Base-by-base conservation (phyloP, 2,797 vertebrate genomes). In the Philypnodon macrostomus region DNA sequence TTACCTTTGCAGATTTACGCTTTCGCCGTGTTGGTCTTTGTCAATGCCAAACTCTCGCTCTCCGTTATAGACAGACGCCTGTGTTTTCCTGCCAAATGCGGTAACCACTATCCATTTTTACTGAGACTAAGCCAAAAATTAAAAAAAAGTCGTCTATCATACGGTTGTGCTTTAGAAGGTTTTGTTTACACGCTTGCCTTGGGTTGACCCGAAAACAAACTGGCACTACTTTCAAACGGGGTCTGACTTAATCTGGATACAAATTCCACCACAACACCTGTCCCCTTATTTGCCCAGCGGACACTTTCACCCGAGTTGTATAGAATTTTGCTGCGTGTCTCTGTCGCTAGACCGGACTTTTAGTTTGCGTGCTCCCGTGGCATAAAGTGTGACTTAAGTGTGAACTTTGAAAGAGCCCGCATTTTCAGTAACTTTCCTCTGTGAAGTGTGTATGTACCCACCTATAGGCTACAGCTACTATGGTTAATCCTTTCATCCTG, bases 21-120 rank as follows among this genome's bases (percentile, higher is more conserved):
- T 10, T 30, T 1, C 3, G n/a, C 17, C 42, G 19, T 48, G 19
- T 69, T 68, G 54, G 47, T 74, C 31, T 52, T 33, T 29, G 36
- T 60, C 18, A 36, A 54, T 18, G 40, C 14, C 6, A 36, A 65
- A 77, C 57, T 66, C 50, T 60, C 50, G 46, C 53, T 67, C 41
- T 60, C 73, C 72, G 63, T 74, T 79, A 81, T n/a, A n/a, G n/a
- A n/a, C n/a, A n/a, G n/a, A n/a, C n/a, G 70, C 63, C 64, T 27
- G 59, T 31, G 15, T 67, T 65, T 75, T 72, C 1, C 15, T 48
- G 68, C 13, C 51, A 42, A 58, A 60, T 66, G 39, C 38, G 50
- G 59, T 30, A 3, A 36, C 58, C n/a, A n/a, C n/a, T n/a, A n/a
- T n/a, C n/a, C n/a, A n/a, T n/a, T n/a, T n/a, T n/a, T n/a, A n/a